Evolutionary conservation across 2,888 invertebrate species (phyloP).

Genomic region (Artemia sinica): DNA sequence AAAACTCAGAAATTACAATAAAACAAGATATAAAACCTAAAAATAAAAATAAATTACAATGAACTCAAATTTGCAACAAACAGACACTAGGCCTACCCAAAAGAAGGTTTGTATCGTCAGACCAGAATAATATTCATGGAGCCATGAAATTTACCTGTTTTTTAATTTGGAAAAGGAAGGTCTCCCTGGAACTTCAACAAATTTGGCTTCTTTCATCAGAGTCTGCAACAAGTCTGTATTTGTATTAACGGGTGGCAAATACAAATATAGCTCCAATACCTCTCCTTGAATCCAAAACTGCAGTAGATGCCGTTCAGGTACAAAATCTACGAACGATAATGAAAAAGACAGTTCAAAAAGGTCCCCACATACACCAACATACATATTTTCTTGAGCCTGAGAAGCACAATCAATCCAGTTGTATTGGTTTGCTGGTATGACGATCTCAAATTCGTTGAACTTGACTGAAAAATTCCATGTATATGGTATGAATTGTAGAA

Average conservation of each 20-base stretch:
- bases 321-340: constrained; percentile 80
- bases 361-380: constrained; percentile 83
- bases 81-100: too few relatives aligned
- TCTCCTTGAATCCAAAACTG: constrained; percentile 69
- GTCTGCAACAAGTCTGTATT: constrained; percentile 13
- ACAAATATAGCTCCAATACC: constrained; percentile 18
- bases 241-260: constrained; percentile 15
- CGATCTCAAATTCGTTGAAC: constrained; percentile 83
- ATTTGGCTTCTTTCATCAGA: neutral
- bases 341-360: constrained; percentile 80
- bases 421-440: constrained; percentile 82
- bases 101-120: too few relatives aligned
- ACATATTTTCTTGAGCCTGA: constrained; percentile 78
- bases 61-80: too few relatives aligned
- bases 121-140: too few relatives aligned
- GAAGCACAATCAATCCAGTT: constrained; percentile 99
- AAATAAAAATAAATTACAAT: too few relatives aligned
- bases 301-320: constrained; percentile 70
- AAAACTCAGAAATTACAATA: too few relatives aligned
- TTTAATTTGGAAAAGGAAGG: constrained; percentile 1
- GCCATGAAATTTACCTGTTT: neutral
- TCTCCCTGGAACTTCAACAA: constrained; percentile 2
- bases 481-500: constrained; percentile 87
- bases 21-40: too few relatives aligned
- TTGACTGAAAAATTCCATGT: constrained; percentile 82